phyloP scores from a whole-genome alignment of 2,113 vertebrate genomes.

The Platysteira castanea region DNA sequence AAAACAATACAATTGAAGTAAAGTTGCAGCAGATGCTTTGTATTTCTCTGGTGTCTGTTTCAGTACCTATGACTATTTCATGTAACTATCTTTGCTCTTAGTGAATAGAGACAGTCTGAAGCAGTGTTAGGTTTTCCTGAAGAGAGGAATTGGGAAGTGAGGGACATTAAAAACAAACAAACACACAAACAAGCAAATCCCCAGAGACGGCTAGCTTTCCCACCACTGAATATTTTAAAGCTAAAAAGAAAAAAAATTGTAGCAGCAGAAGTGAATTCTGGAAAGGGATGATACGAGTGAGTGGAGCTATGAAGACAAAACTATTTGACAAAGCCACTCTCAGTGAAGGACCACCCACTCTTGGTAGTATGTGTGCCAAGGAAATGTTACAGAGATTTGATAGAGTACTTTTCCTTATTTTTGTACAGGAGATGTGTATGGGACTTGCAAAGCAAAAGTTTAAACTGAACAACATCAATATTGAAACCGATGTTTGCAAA shows the following conservation, averaged over 20 bases:
- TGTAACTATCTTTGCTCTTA: not conserved
- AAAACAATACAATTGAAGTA: not conserved
- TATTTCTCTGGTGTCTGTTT: not conserved
- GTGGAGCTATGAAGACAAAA: not conserved
- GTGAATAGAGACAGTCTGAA: not conserved
- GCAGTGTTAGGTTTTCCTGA: not conserved
- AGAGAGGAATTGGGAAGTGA: not conserved
- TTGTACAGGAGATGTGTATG: not conserved
- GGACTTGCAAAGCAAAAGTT: not conserved
- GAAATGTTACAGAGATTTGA: not conserved
- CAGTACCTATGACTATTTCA: not conserved
- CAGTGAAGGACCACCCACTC: not conserved
- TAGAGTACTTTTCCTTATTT: not conserved
- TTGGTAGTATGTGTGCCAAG: not conserved
- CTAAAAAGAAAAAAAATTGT: not conserved
- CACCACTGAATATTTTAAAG: not conserved
- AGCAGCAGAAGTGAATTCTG: not conserved
- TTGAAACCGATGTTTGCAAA: not conserved
- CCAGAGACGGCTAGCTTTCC: not conserved
- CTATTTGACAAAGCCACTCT: not conserved
- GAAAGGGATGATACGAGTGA: not conserved
- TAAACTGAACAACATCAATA: not conserved
- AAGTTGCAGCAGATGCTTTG: not conserved
- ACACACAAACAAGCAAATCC: not conserved
- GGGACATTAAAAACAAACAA: not conserved